Evolutionary conservation across 2,797 vertebrate genomes (phyloP).

Genomic region (Argentina silus): DNA sequence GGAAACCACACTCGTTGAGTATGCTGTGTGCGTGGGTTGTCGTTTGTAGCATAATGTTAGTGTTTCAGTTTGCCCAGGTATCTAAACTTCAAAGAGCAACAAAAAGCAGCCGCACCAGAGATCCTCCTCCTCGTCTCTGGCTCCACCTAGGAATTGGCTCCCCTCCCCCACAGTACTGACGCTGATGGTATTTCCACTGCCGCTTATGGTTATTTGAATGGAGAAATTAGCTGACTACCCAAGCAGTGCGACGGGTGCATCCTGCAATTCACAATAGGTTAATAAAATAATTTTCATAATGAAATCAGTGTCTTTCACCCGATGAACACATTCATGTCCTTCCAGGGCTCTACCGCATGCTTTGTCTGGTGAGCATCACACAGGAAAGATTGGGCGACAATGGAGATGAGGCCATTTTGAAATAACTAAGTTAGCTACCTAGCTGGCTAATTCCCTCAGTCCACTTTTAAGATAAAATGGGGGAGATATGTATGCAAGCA

Average conservation of each 20-base stretch:
- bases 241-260: conserved; percentile 3
- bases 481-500: conserved; percentile 8
- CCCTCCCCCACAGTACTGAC: conserved; percentile 43
- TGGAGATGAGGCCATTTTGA: conserved; percentile 78
- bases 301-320: conserved; percentile 3
- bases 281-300: conserved; percentile 11
- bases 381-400: conserved; percentile 66
- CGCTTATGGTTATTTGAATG: conserved; percentile 17
- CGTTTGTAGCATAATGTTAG: neutral
- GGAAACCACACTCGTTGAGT: too few relatives aligned
- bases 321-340: neutral
- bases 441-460: conserved; percentile 49
- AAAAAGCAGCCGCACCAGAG: neutral
- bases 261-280: conserved; percentile 14
- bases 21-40: neutral
- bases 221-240: conserved; percentile 13
- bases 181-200: conserved; percentile 29
- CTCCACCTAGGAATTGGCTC: conserved; percentile 35
- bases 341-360: conserved; percentile 60
- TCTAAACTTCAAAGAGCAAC: conserved; percentile 13
- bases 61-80: neutral
- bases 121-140: conserved; percentile 17
- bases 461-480: neutral
- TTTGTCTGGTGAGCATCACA: conserved; percentile 73
- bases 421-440: conserved; percentile 54